phyloP scores from a whole-genome alignment of 2,888 invertebrate species.

The Chaetogeoica ovagalla region DNA sequence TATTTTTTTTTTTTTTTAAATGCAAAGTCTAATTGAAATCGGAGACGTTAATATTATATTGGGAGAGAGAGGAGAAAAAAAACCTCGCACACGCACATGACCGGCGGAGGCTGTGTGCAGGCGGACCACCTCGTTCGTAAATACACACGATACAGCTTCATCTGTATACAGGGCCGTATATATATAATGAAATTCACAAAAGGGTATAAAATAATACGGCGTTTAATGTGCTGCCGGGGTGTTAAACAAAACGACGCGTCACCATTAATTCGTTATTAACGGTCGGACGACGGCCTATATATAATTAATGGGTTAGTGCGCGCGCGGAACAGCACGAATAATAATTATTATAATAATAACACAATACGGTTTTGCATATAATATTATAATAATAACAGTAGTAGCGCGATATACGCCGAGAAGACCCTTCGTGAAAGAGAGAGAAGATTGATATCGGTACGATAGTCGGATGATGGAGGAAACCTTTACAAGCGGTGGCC shows the following conservation, averaged over 20 bases:
- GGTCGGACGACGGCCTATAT: slow-evolving; percentile 10
- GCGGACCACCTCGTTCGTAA: background rate
- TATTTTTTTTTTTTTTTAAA: background rate
- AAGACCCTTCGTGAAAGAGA: no score
- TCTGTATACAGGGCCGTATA: no score
- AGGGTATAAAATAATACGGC: slow-evolving; percentile 17
- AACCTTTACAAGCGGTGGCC: no score
- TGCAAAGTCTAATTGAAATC: slow-evolving; percentile 46
- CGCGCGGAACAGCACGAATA: background rate
- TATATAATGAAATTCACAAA: slow-evolving; percentile 19
- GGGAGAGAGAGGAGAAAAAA: background rate
- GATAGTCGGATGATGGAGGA: no score
- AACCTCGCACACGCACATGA: background rate
- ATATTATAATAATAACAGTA: no score
- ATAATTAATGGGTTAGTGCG: slow-evolving; percentile 7
- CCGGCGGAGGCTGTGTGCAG: no score
- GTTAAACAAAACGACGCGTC: slow-evolving; percentile 52
- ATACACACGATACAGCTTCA: no score
- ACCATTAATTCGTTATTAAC: slow-evolving; percentile 52
- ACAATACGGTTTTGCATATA: background rate
- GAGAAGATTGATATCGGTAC: no score
- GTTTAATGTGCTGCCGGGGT: slow-evolving; percentile 45
- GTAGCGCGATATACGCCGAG: no score
- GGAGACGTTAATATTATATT: background rate
- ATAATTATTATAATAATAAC: slow-evolving; percentile 1